Evolutionary conservation across 2,113 vertebrate genomes (phyloP), one percentile per base, ranked within the genome.

Genomic region (Rostratula benghalensis): DNA sequence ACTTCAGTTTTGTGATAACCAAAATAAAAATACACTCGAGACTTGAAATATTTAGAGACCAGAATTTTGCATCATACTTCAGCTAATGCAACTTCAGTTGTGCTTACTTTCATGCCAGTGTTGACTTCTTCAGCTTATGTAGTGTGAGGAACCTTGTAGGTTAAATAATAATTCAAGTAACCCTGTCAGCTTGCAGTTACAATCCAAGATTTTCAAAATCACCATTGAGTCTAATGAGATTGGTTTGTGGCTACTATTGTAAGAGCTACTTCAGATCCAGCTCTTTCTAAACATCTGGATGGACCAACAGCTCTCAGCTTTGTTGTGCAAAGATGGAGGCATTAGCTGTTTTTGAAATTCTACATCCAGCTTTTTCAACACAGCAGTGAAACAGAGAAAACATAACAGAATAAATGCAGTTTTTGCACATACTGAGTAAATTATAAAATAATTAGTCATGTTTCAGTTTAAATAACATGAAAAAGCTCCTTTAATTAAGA

Each of bases 361-460:
- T 75, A 86, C 63, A 82, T 37, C 83, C 33, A 83, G 6, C 17
- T 91, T 95, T 53, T 81, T 39, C 24, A 95, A 60, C 76, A 33
- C 87, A 75, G 31, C 83, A 80, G 41, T 78, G 85, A 79, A 82
- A 89, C 39, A 85, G 75, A 82, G n/a, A 95, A 96, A 83, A 82
- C 80, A 84, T 90, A 96, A 97, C 94, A 85, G 59, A 95, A 85
- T 10, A 53, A 95, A 88, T 67, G 59, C 65, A 92, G 31, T 57
- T 97, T 95, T 97, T 97, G 83, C 71, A 78, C 84, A 85, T 97
- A 95, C 63, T 79, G 96, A 54, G 85, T 96, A 98, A 97, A 98
- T 98, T 96, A 94, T 91, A 97, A 98, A 97, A 97, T 97, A 97
- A 98, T 98, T 97, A 97, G 92, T 95, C 97, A 96, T 97, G 96